A percentile compares a stretch with the other conserved stretches of the same genome.
Evolutionary conservation across 2,888 invertebrate genomes (phyloP).

Genomic region (Temnothorax unifasciatus): DNA sequence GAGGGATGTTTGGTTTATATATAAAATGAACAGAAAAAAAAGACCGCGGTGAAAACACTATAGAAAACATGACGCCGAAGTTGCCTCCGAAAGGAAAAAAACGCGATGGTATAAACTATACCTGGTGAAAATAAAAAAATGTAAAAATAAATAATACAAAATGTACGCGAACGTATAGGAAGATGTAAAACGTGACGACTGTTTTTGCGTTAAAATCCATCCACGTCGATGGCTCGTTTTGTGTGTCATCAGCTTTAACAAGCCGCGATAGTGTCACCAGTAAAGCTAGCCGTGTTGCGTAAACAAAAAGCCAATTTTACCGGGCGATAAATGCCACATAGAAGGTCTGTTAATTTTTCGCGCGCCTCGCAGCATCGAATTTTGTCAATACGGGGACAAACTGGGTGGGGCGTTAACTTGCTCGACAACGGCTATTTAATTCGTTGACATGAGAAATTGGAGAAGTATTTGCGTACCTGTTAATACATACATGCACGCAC

Average conservation of each 20-base stretch:
- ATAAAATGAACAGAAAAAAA: not conserved
- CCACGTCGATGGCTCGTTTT: conserved; percentile 14
- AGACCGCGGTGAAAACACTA: not conserved
- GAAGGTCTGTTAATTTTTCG: conserved; percentile 53
- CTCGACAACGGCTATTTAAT: conserved; percentile 39
- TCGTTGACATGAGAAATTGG: conserved; percentile 36
- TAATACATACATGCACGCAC: not conserved
- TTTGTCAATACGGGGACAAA: conserved; percentile 41
- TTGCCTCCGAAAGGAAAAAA: not conserved
- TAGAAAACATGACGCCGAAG: not conserved
- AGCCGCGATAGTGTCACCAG: conserved; percentile 18
- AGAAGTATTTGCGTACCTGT: not conserved
- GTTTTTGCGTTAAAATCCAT: conserved; percentile 30
- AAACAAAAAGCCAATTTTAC: conserved; percentile 56
- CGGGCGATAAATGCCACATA: conserved; percentile 50
- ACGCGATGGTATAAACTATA: not conserved
- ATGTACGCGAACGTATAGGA: not conserved
- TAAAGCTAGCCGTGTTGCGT: conserved; percentile 39
- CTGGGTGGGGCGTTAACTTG: not conserved
- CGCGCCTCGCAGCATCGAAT: conserved; percentile 3
- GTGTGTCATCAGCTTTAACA: conserved; percentile 37
- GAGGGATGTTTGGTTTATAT: not conserved
- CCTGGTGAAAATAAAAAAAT: not conserved
- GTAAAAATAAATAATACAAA: conserved; percentile 15
- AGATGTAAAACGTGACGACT: not conserved